phyloP scores from a whole-genome alignment of 2,113 vertebrate species.

The Oreotragus oreotragus region DNA sequence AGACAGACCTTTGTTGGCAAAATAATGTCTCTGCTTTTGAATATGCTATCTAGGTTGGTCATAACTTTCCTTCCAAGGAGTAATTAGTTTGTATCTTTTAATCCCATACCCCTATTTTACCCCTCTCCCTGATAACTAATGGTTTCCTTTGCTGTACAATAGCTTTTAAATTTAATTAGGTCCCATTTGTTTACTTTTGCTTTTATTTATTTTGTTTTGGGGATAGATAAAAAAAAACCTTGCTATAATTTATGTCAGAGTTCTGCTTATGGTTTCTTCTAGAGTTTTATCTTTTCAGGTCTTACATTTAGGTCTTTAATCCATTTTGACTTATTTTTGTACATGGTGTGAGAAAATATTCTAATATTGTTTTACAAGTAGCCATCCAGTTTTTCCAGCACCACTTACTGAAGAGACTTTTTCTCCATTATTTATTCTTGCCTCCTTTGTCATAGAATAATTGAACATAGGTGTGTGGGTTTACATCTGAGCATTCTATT shows the following conservation, averaged over 20 bases:
- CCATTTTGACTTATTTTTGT: neutral
- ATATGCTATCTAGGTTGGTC: too few species aligned
- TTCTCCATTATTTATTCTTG: neutral
- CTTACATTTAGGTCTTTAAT: neutral
- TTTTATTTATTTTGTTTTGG: neutral
- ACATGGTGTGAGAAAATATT: neutral
- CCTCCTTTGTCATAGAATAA: neutral
- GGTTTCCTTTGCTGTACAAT: neutral
- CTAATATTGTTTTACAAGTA: neutral
- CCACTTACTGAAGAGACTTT: neutral
- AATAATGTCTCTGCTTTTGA: too few species aligned
- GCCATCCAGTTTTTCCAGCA: neutral
- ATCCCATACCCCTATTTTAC: neutral
- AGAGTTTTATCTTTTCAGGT: neutral
- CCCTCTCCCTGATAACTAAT: neutral
- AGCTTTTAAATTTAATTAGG: neutral
- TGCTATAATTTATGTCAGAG: neutral
- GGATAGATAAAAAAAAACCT: neutral
- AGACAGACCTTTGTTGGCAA: too few species aligned
- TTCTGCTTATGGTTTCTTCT: neutral
- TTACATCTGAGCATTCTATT: neutral
- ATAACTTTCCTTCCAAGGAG: too few species aligned
- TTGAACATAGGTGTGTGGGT: neutral
- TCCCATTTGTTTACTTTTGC: neutral
- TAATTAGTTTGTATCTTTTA: neutral